Percentiles rank a stretch among this genome's conserved stretches.
phyloP scores from a whole-genome alignment of 2,888 invertebrate genomes.

The Meloe dianella region DNA sequence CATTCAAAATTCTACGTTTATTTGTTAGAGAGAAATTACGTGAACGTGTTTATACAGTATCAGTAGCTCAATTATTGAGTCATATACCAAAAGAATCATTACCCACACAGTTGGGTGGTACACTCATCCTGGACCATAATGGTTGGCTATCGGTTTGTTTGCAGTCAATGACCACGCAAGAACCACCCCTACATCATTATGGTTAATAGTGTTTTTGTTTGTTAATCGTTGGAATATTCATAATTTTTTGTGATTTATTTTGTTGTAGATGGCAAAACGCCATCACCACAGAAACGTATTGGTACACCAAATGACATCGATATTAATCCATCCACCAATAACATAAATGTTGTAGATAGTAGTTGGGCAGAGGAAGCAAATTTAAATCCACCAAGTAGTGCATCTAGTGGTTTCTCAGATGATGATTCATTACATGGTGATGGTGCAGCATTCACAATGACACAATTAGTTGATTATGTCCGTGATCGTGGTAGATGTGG shows the following conservation, averaged over 20 bases:
- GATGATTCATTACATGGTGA: conserved; percentile 84
- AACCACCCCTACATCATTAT: conserved; percentile 54
- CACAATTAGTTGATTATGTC: conserved; percentile 78
- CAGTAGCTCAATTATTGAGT: conserved; percentile 83
- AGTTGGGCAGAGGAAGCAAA: conserved; percentile 63
- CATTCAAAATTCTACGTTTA: conserved; percentile 91
- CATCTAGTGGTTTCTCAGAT: conserved; percentile 85
- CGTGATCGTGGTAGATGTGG: conserved; percentile 80
- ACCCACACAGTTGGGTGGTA: conserved; percentile 88
- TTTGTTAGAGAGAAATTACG: conserved; percentile 95
- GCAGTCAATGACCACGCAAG: conserved; percentile 78
- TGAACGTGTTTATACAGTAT: conserved; percentile 94
- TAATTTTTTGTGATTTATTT: conserved; percentile 7
- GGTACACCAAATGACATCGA: conserved; percentile 60
- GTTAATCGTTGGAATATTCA: not conserved
- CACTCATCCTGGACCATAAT: conserved; percentile 85
- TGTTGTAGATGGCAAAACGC: conserved; percentile 55
- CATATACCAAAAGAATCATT: conserved; percentile 91
- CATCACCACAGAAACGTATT: conserved; percentile 55
- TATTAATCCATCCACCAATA: conserved; percentile 57
- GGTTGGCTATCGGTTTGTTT: conserved; percentile 76
- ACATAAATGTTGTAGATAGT: conserved; percentile 56
- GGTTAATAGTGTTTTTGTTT: conserved; percentile 45
- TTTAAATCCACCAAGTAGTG: conserved; percentile 74
- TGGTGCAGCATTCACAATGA: conserved; percentile 69